These are phyloP conservation scores for Sialis lutaria DNA, from an alignment of 2,888 invertebrate species.

Conservation along the genomic window DNA sequence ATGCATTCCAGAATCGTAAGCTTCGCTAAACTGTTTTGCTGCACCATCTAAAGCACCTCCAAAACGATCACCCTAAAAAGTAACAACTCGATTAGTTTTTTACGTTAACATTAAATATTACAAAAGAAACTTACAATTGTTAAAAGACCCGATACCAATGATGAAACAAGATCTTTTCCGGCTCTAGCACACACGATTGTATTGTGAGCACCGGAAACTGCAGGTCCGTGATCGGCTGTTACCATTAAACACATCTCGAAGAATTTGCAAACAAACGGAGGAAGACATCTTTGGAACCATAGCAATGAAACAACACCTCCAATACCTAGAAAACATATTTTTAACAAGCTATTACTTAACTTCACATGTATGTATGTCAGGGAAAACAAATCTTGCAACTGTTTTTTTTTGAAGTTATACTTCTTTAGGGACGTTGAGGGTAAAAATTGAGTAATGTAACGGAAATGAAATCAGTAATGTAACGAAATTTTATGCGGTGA, in stretches of 20 bases:
- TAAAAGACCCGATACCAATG: conserved; percentile 85
- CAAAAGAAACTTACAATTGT: conserved; percentile 70
- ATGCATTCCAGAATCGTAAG: conserved; percentile 82
- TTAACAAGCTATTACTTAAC: background rate
- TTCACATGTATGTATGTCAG: too few relatives aligned
- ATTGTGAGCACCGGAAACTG: conserved; percentile 96
- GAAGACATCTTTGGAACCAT: conserved; percentile 97
- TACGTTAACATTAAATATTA: background rate
- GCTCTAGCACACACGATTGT: conserved; percentile 96
- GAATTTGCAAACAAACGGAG: conserved; percentile 88
- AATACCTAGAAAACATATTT: conserved; percentile 35
- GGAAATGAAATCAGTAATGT: too few relatives aligned
- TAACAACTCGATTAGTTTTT: conserved; percentile 8
- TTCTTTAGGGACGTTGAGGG: too few relatives aligned
- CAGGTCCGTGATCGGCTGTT: conserved; percentile 97
- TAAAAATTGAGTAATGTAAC: too few relatives aligned
- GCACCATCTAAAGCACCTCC: conserved; percentile 98
- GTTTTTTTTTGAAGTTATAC: too few relatives aligned
- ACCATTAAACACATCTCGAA: conserved; percentile 98
- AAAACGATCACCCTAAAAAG: conserved; percentile 82
- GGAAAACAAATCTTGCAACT: too few relatives aligned
- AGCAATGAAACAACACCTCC: conserved; percentile 93
- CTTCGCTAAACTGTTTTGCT: conserved; percentile 91
- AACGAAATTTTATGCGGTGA: too few relatives aligned
- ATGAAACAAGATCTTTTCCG: conserved; percentile 93